Base-by-base conservation (phyloP, 2,113 vertebrate genomes). In the Sceloporus undulatus region DNA sequence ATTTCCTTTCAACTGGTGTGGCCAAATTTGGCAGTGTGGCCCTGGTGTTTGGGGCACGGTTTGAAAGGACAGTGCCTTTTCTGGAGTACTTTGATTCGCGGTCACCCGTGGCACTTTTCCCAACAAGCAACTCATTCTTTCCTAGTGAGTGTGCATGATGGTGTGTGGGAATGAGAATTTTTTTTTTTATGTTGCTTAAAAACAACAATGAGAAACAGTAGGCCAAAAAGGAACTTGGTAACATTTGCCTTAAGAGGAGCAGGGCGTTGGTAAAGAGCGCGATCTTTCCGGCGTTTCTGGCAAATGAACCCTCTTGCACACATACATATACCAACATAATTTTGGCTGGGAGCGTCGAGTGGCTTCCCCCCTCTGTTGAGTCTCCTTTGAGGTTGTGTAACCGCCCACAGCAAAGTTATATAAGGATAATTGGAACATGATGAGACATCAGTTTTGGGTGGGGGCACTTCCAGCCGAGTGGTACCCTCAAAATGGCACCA, bases 391-490 rank as follows among this genome's bases (percentile, higher is more conserved):
- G 80, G 85, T 90, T 90, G 88, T 90, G 73, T 90, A 83, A 90
- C 88, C 52, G 62, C 88, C 79, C 79, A 79, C 65, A 52, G 74
- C 88, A 27, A 82, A 90, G 85, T 90, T 90, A 90, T 90, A 83
- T 90, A 90, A 90, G 88, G 88, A 90, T 84, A 90, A 86, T 77
- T 83, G 85, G 88, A 86, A 83, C 80, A 86, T 77, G 88, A 78
- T 78, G 85, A 78, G 85, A 62, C 84, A 48, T 90, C 62, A 78
- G 79, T 66, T 89, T 85, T 81, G 88, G 88, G 84, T 62, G 88
- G 79, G 85, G 88, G 84, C 71, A 70, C 54, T 81, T 68, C 78
- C 83, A 80, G 65, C n/a, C 73, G n/a, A 54, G 34, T 82, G 88
- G 88, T 86, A 89, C 88, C 84, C 79, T 82, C 79, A 76, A 68